phyloP scores from a whole-genome alignment of 2,113 vertebrate genomes.

The Poecilia latipinna region DNA sequence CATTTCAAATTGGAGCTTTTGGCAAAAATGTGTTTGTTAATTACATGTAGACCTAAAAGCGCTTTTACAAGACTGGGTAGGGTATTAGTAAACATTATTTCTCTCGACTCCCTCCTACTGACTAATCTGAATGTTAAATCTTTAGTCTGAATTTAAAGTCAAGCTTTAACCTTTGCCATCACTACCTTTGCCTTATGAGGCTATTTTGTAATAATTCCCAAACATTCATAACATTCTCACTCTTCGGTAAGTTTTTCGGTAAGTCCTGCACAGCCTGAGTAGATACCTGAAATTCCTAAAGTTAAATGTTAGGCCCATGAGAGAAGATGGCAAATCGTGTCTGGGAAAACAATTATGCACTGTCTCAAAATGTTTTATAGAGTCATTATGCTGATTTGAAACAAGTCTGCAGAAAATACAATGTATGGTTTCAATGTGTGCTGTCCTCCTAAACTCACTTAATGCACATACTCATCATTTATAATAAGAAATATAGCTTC shows the following conservation, averaged over 20 bases:
- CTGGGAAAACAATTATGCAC: not conserved
- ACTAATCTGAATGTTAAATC: too few relatives aligned
- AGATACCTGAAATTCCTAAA: not conserved
- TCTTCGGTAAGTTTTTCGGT: not conserved
- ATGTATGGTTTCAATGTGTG: conserved; percentile 5
- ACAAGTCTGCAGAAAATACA: conserved; percentile 16
- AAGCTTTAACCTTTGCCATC: too few relatives aligned
- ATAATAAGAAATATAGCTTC: conserved; percentile 21
- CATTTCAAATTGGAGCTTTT: too few relatives aligned
- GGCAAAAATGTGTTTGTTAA: too few relatives aligned
- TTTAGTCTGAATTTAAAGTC: too few relatives aligned
- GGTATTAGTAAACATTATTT: too few relatives aligned
- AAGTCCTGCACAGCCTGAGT: not conserved
- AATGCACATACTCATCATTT: conserved; percentile 10
- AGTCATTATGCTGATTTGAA: conserved; percentile 38
- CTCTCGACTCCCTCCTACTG: too few relatives aligned
- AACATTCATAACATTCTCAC: too few relatives aligned
- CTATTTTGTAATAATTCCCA: too few relatives aligned
- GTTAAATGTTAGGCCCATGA: not conserved
- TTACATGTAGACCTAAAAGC: too few relatives aligned
- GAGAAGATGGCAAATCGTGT: not conserved
- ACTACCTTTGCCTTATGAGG: too few relatives aligned
- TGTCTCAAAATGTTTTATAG: conserved; percentile 48
- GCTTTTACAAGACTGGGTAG: too few relatives aligned
- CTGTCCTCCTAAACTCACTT: conserved; percentile 12